Evolutionary conservation across 2,888 invertebrate species (phyloP).

Genomic region (Pseudococcus viburni): DNA sequence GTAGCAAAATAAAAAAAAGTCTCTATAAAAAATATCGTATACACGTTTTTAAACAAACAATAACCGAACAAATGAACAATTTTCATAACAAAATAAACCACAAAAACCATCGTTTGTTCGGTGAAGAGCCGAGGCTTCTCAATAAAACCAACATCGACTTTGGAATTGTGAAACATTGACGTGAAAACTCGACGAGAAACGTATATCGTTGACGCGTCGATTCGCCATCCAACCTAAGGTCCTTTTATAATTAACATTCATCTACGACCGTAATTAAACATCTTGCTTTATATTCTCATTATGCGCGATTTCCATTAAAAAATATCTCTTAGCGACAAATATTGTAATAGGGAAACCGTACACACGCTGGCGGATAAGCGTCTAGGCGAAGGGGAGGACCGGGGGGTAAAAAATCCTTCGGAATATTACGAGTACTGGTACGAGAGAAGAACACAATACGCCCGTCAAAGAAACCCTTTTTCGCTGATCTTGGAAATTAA

Average conservation of each 20-base stretch:
- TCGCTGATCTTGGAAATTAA: conserved; percentile 57
- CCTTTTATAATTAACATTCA: conserved; percentile 32
- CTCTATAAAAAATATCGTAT: background rate
- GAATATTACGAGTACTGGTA: background rate
- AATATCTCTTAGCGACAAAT: background rate
- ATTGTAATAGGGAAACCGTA: background rate
- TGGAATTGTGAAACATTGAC: background rate
- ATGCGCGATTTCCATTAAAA: conserved; percentile 5
- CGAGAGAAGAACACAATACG: conserved; percentile 10
- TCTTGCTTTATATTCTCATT: background rate
- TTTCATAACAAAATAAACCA: conserved; percentile 31
- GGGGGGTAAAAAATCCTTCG: background rate
- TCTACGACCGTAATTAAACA: conserved; percentile 16
- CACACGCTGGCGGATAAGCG: background rate
- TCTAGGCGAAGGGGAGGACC: too few species aligned
- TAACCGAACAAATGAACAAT: conserved; percentile 30
- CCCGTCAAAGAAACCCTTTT: conserved; percentile 58
- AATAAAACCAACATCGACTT: background rate
- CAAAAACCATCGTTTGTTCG: background rate
- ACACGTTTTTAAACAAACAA: conserved; percentile 34
- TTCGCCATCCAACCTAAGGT: background rate
- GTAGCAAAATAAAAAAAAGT: background rate
- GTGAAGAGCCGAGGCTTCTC: background rate
- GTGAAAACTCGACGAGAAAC: background rate
- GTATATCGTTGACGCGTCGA: background rate